These are phyloP conservation scores for Diaperis boleti DNA, from an alignment of 2,888 invertebrate species.

Conservation along the genomic window DNA sequence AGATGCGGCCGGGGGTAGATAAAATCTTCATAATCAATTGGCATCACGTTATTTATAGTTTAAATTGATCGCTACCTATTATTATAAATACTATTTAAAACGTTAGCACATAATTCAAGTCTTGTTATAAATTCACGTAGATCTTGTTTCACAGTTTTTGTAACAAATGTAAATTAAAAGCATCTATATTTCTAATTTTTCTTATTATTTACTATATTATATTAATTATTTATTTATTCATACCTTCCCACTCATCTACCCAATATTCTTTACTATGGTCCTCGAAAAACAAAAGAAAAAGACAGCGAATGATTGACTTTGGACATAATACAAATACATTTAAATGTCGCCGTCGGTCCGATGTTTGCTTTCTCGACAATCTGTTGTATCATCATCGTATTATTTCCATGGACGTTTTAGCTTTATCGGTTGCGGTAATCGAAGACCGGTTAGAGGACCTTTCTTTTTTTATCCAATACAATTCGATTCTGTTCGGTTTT, in stretches of 20 bases:
- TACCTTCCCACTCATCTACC: no score
- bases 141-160: no score
- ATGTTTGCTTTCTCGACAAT: slow-evolving; percentile 37
- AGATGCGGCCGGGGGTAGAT: neutral
- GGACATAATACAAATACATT: slow-evolving; percentile 44
- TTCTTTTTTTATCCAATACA: slow-evolving; percentile 8
- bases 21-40: neutral
- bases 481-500: slow-evolving; percentile 17
- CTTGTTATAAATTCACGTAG: no score
- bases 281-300: slow-evolving; percentile 41
- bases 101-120: no score
- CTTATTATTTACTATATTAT: no score
- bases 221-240: no score
- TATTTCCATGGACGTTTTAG: slow-evolving; percentile 27
- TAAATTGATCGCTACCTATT: no score
- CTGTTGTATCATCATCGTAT: slow-evolving; percentile 35
- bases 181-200: no score
- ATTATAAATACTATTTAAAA: no score
- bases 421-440: slow-evolving; percentile 25
- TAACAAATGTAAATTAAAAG: no score
- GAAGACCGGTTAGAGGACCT: neutral
- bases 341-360: slow-evolving; percentile 29
- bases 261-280: slow-evolving; percentile 23
- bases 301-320: slow-evolving; percentile 45
- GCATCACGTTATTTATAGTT: no score